Evolutionary conservation across 1,140 invertebrate species (phyloP).

Genomic region (Trichonephila clavipes): DNA sequence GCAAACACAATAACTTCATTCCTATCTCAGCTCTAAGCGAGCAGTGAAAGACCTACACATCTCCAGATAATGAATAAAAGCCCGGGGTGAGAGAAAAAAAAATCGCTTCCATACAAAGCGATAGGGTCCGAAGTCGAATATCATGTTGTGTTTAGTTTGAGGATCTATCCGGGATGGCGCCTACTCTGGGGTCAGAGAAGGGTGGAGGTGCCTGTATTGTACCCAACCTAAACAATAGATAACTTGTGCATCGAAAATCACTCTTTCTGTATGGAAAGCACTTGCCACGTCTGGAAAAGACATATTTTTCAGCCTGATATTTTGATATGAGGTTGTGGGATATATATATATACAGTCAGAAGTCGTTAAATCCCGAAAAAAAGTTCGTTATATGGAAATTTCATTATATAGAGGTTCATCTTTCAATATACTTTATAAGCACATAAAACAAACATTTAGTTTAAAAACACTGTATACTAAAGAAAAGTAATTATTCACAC

Average conservation of each 20-base stretch:
- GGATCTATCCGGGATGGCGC: slow-evolving; percentile 14
- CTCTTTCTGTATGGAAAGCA: not conserved
- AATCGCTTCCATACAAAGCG: not conserved
- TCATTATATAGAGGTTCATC: too few relatives aligned
- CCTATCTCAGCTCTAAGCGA: slow-evolving; percentile 23
- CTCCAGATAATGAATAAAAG: slow-evolving; percentile 56
- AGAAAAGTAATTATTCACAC: too few relatives aligned
- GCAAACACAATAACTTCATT: slow-evolving; percentile 9
- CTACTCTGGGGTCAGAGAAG: not conserved
- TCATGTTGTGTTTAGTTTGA: slow-evolving; percentile 61
- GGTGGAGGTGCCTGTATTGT: not conserved
- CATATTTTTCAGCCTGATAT: not conserved
- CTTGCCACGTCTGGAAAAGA: not conserved
- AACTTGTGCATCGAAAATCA: slow-evolving; percentile 51
- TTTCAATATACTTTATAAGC: too few relatives aligned
- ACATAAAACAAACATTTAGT: too few relatives aligned
- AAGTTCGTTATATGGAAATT: too few relatives aligned
- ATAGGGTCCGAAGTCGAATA: slow-evolving; percentile 25
- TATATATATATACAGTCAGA: too few relatives aligned
- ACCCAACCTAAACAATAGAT: slow-evolving; percentile 59
- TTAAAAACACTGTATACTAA: too few relatives aligned
- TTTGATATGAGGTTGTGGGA: not conserved
- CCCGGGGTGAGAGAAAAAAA: not conserved
- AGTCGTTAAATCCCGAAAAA: too few relatives aligned
- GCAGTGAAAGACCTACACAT: slow-evolving; percentile 53